Evolutionary conservation across 2,888 invertebrate genomes (phyloP).

Genomic region (Cryptops parisi): DNA sequence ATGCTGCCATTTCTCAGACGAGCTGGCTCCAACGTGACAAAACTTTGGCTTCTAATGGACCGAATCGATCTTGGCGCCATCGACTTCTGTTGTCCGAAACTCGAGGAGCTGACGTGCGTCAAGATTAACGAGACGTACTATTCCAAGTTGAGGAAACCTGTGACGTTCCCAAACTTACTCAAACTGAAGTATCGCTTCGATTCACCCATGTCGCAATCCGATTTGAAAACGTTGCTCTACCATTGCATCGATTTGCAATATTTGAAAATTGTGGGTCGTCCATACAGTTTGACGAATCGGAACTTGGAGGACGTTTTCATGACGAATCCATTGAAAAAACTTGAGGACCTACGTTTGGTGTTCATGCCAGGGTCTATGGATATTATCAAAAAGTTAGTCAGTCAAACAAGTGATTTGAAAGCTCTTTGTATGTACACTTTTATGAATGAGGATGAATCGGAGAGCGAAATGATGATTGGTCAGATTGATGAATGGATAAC

Average conservation of each 20-base stretch:
- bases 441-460: no score
- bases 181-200: conserved; percentile 5
- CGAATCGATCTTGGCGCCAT: conserved; percentile 5
- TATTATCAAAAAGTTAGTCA: no score
- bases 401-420: no score
- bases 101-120: conserved; percentile 3
- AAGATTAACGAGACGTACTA: neutral
- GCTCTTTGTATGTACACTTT: no score
- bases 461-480: no score
- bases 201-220: neutral
- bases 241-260: conserved; percentile 5
- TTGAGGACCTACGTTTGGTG: no score
- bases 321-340: conserved; percentile 1
- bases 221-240: neutral
- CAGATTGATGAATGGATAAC: no score
- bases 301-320: neutral
- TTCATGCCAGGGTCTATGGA: no score
- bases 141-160: neutral
- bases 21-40: conserved; percentile 4
- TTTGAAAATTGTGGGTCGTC: conserved; percentile 5
- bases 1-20: conserved; percentile 6
- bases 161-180: neutral
- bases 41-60: neutral
- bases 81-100: conserved; percentile 3
- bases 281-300: neutral